These are phyloP conservation scores for Choloepus didactylus DNA, from an alignment of 2,797 vertebrate species.

Conservation along the genomic window DNA sequence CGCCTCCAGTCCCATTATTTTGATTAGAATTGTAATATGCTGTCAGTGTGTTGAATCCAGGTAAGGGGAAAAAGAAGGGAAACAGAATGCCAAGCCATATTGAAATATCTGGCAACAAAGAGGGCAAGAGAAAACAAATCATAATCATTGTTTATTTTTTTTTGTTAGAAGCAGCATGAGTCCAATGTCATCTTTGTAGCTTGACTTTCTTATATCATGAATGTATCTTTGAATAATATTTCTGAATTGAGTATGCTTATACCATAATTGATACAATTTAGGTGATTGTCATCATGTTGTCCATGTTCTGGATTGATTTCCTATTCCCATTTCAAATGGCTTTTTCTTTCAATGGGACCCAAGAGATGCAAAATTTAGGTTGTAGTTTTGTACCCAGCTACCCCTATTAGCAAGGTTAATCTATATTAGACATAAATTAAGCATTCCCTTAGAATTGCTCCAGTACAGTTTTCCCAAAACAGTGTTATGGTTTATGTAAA, in stretches of 20 bases:
- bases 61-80: neutral
- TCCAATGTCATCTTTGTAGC: constrained; percentile 44
- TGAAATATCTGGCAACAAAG: constrained; percentile 56
- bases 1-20: neutral
- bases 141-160: constrained; percentile 32
- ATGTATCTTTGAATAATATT: constrained; percentile 49
- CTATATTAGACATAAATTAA: constrained; percentile 67
- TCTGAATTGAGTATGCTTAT: constrained; percentile 51
- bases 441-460: constrained; percentile 61
- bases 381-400: constrained; percentile 62
- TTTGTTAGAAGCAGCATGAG: constrained; percentile 60
- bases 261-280: constrained; percentile 65
- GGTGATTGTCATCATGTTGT: constrained; percentile 67
- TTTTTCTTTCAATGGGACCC: neutral
- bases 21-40: constrained; percentile 39
- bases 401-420: constrained; percentile 71
- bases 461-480: constrained; percentile 68
- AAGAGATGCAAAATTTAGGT: constrained; percentile 38
- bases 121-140: constrained; percentile 55
- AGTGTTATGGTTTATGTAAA: constrained; percentile 73
- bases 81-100: neutral
- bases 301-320: constrained; percentile 44
- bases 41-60: constrained; percentile 40
- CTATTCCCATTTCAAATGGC: constrained; percentile 54
- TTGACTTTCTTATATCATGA: constrained; percentile 40